Evolutionary conservation across 1,140 invertebrate genomes (phyloP), one percentile per base, ranked within the genome.

Genomic region (Drosophila punjabiensis): DNA sequence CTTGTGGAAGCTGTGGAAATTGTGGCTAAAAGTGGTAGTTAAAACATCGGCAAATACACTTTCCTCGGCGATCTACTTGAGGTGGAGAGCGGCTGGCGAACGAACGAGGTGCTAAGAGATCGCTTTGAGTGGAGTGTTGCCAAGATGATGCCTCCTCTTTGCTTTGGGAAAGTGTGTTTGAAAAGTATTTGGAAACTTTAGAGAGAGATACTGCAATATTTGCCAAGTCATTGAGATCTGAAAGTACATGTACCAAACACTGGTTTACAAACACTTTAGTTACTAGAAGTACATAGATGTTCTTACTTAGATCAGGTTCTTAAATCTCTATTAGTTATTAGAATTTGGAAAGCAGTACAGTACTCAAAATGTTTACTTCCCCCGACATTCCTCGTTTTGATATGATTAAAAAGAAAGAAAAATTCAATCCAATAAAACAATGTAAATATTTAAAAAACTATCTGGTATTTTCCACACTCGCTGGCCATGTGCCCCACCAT

Each of bases 21-120:
- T 47, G 33, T 24, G 7, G 53, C 33, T 56, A 56, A 56, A 63
- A 33, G 33, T 63, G 50, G 70, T 39, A 37, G 48, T 63, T 55
- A 78, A 77, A 78, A 78, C 75, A 78, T 78, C 50, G 65, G 47
- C 53, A 78, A 69, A 78, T 78, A 67, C 76, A 78, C 76, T 78
- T 78, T 78, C 76, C 75, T 78, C 69, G 69, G 59, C 33, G 30
- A 48, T 37, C 24, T 30, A 78, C 58, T 55, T 33, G 41, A 69
- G 66, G 30, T 59, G 50, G 41, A 67, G 67, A 67, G 67, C 67
- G 56, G 33, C 10, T 41, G 24, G 56, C 20, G 41, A 33, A 47
- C 20, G 41, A 33, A 47, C 33, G 65, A 78, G 75, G 56, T 78
- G 75, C 76, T 78, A 78, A 69, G 55, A 62, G 76, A 69, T 58